Base-by-base conservation (phyloP, 2,797 vertebrate genomes). In the Apodemus agrarius region DNA sequence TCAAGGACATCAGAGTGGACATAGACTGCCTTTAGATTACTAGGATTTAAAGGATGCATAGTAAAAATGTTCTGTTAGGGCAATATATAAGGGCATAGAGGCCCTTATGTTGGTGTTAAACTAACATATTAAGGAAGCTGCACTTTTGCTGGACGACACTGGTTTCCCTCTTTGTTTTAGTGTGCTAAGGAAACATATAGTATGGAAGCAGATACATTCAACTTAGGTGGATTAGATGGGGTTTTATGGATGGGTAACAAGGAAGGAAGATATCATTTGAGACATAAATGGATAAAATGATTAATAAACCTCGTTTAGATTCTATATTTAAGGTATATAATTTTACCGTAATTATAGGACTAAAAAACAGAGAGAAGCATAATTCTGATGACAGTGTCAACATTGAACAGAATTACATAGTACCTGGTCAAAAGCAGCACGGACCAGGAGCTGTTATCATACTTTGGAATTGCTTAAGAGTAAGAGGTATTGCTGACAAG, bases 371-470 rank as follows among this genome's bases (percentile, higher is more conserved):
- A 72, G 34, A 72, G 67, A 37, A 72, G 34, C 7, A 6, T 63
- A 80, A 43, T 31, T 78, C 16, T 21, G 3, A 26, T 69, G 40
- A 31, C 31, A 59, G 72, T 80, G n/a, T 49, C 40, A 69, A 74
- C 80, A 7, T 43, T 76, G 6, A 89, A 3, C 12, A 26, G 4
- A 29, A 26, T 63, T 34, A 57, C 12, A 13, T 3, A 37, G 65
- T 29, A 31, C 74, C 26, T 80, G 26, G 2, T 67, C 76, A 49
- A 6, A 29, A 8, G 13, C 34, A 40, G 17, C 22, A 1, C 24
- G 17, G 29, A 0, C 6, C 1, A n/a, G 16, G 37, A 81, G 12
- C 16, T 34, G 16, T 31, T 84, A 2, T 57, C 0, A 1, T 75
- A 17, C 46, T 76, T 2, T 75, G 46, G 14, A 31, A 81, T 46